Evolutionary conservation across 1,140 invertebrate genomes (phyloP).

Genomic region (Drosophila yakuba): DNA sequence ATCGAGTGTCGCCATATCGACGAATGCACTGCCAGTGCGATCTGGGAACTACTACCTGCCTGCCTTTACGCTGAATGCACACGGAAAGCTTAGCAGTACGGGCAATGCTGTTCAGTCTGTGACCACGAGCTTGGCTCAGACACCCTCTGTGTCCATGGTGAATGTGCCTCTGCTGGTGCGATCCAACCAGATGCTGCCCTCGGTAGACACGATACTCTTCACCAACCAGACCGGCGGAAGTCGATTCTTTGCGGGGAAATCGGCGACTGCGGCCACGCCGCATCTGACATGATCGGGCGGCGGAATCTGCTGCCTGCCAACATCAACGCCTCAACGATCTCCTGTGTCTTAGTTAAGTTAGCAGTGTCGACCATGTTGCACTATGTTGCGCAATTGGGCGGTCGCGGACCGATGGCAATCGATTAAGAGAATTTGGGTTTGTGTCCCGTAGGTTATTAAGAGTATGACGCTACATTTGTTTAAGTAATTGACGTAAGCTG

Average conservation of each 20-base stretch:
- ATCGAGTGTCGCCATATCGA: conserved; percentile 23
- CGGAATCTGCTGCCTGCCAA: conserved; percentile 46
- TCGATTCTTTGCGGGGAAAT: conserved; percentile 67
- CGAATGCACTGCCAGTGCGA: conserved; percentile 41
- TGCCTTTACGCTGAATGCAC: conserved; percentile 68
- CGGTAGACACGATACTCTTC: conserved; percentile 77
- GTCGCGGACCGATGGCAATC: conserved; percentile 61
- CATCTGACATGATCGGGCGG: conserved; percentile 73
- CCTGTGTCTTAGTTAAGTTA: conserved; percentile 81
- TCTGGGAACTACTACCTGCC: conserved; percentile 75
- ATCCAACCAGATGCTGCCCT: conserved; percentile 76
- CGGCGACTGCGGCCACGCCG: conserved; percentile 42
- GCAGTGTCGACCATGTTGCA: conserved; percentile 43
- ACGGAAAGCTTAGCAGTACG: conserved; percentile 58
- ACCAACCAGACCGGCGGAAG: conserved; percentile 69
- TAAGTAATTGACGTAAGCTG: conserved; percentile 64
- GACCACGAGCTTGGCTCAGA: conserved; percentile 6
- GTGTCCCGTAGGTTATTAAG: conserved; percentile 58
- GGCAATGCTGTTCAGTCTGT: conserved; percentile 21
- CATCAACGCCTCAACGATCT: conserved; percentile 73
- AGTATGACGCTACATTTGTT: conserved; percentile 75
- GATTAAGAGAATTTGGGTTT: conserved; percentile 43
- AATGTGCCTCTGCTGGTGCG: conserved; percentile 71
- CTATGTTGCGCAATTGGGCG: conserved; percentile 2
- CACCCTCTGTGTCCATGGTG: conserved; percentile 60